Percentiles rank a stretch among this genome's conserved stretches.
Evolutionary conservation across 1,140 invertebrate genomes (phyloP).

Genomic region (Drosophila tani): DNA sequence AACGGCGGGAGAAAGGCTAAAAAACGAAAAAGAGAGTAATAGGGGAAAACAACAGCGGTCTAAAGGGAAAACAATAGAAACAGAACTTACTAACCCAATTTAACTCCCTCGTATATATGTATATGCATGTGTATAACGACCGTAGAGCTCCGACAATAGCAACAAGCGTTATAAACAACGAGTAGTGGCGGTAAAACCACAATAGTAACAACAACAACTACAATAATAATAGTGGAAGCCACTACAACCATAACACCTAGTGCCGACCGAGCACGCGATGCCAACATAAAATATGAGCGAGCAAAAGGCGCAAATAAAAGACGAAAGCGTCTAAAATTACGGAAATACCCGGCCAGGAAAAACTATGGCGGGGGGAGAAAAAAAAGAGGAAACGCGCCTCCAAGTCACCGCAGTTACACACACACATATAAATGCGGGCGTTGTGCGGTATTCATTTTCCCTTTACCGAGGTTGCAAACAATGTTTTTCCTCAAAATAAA

Average conservation of each 20-base stretch:
- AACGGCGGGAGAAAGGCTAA: conserved; percentile 6
- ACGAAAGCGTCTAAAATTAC: conserved; percentile 69
- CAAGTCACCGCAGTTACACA: conserved; percentile 26
- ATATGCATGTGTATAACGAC: conserved; percentile 37
- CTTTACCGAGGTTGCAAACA: conserved; percentile 26
- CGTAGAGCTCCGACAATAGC: conserved; percentile 31
- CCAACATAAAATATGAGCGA: conserved; percentile 60
- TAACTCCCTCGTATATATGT: conserved; percentile 29
- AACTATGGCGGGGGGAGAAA: background rate
- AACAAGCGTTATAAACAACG: conserved; percentile 44
- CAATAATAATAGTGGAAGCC: conserved; percentile 12
- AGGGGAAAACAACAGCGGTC: conserved; percentile 8
- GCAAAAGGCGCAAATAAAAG: conserved; percentile 70
- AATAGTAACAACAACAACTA: conserved; percentile 11
- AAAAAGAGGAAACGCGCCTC: conserved; percentile 12
- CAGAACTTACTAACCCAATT: conserved; percentile 75
- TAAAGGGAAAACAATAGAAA: conserved; percentile 64
- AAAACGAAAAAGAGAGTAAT: conserved; percentile 10
- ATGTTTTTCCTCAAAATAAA: conserved; percentile 30
- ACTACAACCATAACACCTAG: conserved; percentile 16
- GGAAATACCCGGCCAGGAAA: conserved; percentile 52
- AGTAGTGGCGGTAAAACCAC: conserved; percentile 32
- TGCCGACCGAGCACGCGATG: conserved; percentile 36
- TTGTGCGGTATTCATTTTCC: conserved; percentile 35
- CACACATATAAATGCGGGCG: conserved; percentile 30